Conservation (phyloP, 2,113 vertebrate genomes). For the Eubucco bourcierii region DNA sequence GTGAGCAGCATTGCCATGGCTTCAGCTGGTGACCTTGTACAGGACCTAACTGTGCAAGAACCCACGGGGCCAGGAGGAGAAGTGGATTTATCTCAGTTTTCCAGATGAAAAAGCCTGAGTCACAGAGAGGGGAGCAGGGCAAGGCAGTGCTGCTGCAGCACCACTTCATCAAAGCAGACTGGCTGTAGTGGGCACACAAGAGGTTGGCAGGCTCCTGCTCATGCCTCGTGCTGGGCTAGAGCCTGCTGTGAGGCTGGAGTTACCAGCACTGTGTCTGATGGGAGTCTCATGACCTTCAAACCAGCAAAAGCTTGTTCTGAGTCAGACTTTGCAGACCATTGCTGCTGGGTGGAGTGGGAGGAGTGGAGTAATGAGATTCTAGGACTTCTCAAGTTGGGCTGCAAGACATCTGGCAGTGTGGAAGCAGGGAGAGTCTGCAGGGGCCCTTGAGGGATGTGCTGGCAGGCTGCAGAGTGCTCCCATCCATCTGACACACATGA, state of each 20-base stretch:
- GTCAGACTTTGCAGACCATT: neutral
- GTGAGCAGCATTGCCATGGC: too few species aligned
- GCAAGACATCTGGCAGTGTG: neutral
- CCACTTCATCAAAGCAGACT: neutral
- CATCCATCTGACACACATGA: rapidly evolving
- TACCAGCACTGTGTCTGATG: neutral
- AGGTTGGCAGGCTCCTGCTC: neutral
- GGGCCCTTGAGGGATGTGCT: neutral
- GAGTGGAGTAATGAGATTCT: neutral
- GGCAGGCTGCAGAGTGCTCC: neutral
- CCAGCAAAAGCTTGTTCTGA: neutral
- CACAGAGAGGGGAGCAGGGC: neutral
- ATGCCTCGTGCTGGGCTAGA: neutral
- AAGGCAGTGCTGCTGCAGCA: neutral
- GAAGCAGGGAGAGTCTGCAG: neutral
- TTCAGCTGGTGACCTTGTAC: neutral
- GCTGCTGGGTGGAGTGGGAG: constrained; percentile 40
- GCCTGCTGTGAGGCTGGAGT: neutral
- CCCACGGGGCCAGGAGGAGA: neutral
- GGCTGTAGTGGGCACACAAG: neutral
- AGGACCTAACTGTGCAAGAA: neutral
- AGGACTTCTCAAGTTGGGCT: neutral
- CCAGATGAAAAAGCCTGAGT: neutral
- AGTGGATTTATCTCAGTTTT: neutral
- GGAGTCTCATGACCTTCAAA: constrained; percentile 7